Evolutionary conservation across 2,888 invertebrate species (phyloP), one percentile per base, ranked within the genome.

Genomic region (Aleiodes alternator): DNA sequence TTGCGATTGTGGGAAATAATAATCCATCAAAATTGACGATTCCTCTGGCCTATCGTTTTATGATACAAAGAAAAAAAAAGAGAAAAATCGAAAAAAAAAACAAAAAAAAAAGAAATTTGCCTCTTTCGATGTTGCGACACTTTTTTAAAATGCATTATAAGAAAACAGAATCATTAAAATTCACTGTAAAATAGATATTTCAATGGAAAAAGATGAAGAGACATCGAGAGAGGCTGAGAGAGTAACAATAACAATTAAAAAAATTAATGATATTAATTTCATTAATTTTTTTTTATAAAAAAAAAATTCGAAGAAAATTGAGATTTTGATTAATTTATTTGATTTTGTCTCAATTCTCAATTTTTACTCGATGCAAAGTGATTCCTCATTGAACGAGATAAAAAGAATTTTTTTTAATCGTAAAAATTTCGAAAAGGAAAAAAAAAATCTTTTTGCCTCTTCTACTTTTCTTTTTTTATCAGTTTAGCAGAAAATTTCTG

Each of bases 31-130:
- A 2, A 16, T 16, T 16, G 53, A 68, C 50, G n/a, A 68, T 68
- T 68, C 3, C 12, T 50, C 51, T 68, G 53, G 51, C 29, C 66
- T 68, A 50, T 68, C 50, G 31, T 64, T 64, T 64, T 64, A 64
- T 64, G 64, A 23, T 68, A 68, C 68, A 14, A 68, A 68, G n/a
- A n/a, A n/a, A 51, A 68, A 31, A 53, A n/a, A 51, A 51, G 5
- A 68, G 31, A 50, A 43, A 16, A 50, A 14, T n/a, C 23, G 23
- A 16, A 14, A 5, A 53, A 53, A 11, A 12, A 51, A 23, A 51
- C 12, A 29, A n/a, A 16, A 23, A 34, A n/a, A 16, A 14, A 23
- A 7, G 6, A 4, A 31, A 50, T 53, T 51, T 8, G 31, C 31
- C 68, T 51, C 34, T 51, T 51, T 68, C 14, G 12, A 68, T 51